Percentiles rank a stretch among this genome's conserved stretches.
phyloP scores from a whole-genome alignment of 2,888 invertebrate genomes.

The Eupeodes luniger region DNA sequence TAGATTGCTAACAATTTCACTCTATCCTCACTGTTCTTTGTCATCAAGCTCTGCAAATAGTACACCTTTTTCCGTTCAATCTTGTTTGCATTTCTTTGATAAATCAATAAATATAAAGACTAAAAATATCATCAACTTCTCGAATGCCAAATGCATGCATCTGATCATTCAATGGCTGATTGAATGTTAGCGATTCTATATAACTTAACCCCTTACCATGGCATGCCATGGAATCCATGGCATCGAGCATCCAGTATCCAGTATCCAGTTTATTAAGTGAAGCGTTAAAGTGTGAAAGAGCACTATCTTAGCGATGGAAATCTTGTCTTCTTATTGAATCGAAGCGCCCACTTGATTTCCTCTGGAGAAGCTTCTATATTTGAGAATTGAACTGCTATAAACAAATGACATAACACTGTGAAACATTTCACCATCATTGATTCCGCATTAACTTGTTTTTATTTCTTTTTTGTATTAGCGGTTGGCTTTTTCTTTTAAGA shows the following conservation, averaged over 20 bases:
- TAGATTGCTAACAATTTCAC: background rate
- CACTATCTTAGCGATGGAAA: conserved; percentile 46
- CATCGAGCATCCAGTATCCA: conserved; percentile 8
- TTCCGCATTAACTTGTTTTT: conserved; percentile 26
- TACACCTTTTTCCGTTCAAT: background rate
- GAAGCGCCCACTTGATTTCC: conserved; percentile 23
- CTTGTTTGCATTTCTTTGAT: conserved; percentile 11
- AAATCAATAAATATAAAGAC: background rate
- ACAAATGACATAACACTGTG: conserved; percentile 50
- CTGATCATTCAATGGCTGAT: conserved; percentile 61
- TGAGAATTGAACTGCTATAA: conserved; percentile 18
- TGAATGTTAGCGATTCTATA: conserved; percentile 52
- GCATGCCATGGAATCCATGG: conserved; percentile 24
- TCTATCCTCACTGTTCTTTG: background rate
- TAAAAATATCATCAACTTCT: background rate
- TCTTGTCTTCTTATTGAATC: conserved; percentile 19
- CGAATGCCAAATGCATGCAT: background rate
- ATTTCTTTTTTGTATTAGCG: background rate
- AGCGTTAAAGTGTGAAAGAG: conserved; percentile 73
- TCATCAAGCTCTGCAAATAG: background rate
- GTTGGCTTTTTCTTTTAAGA: too few relatives aligned
- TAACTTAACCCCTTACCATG: too few relatives aligned
- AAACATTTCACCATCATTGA: conserved; percentile 17
- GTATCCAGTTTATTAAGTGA: conserved; percentile 48
- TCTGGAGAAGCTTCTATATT: background rate